Evolutionary conservation across 2,888 invertebrate species (phyloP).

Genomic region (Metopia argyrocephala): DNA sequence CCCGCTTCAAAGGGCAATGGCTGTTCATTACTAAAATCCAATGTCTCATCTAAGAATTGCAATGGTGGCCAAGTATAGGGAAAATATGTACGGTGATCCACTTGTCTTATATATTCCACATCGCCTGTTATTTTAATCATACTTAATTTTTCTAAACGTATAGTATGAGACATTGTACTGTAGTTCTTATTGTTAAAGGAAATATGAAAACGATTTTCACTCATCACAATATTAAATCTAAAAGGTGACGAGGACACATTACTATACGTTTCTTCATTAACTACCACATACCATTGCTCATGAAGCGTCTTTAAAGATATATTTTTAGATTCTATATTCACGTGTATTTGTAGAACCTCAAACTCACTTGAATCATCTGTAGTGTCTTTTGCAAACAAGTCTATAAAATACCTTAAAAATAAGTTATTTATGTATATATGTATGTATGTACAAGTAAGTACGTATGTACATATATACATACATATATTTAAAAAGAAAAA

Average conservation of each 20-base stretch:
- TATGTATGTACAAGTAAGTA: too few species aligned
- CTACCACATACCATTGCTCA: constrained; percentile 21
- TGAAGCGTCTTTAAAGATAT: constrained; percentile 17
- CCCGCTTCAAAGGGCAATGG: constrained; percentile 35
- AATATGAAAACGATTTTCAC: constrained; percentile 23
- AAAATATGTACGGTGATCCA: constrained; percentile 52
- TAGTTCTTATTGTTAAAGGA: constrained; percentile 6
- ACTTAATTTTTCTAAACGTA: constrained; percentile 1
- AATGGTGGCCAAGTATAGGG: constrained; percentile 36
- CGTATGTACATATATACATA: too few species aligned
- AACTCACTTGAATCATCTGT: too few species aligned
- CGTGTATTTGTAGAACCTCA: constrained; percentile 27
- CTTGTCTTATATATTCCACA: constrained; percentile 35
- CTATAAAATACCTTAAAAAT: too few species aligned
- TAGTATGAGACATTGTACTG: neutral
- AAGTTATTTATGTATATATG: too few species aligned
- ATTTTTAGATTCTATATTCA: too few species aligned
- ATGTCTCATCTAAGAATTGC: constrained; percentile 13
- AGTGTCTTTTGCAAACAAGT: too few species aligned
- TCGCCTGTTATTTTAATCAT: constrained; percentile 28
- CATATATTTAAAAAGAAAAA: too few species aligned
- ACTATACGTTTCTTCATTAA: neutral
- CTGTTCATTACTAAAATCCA: constrained; percentile 38
- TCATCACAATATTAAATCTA: constrained; percentile 26
- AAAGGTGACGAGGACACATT: constrained; percentile 3